Evolutionary conservation across 1,140 invertebrate species (phyloP), one percentile per base, ranked within the genome.

Genomic region (Saccostrea glomerata): DNA sequence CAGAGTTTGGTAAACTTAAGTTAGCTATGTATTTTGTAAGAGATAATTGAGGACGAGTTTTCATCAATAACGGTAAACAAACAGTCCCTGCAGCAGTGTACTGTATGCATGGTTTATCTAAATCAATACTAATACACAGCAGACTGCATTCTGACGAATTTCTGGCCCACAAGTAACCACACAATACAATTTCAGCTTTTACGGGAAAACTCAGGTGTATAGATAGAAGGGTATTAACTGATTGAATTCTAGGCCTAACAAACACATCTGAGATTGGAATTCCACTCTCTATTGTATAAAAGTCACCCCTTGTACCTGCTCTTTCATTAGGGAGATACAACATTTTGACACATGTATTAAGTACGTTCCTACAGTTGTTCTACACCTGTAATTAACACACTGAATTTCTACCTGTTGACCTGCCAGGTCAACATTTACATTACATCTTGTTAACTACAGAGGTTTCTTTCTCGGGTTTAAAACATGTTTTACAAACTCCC

Each of bases 311-410:
- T 36, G 15, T 77, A 11, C 25, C 23, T 77, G 25, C 70, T 77
- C 30, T 77, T 77, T 77, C 70, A 77, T 77, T 15, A 36, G 15
- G 12, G 15, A 77, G 70, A 77, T 23, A 77, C 70, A 77, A 25
- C 23, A 77, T 77, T 77, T 63, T 77, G 25, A 77, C 25, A 77
- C 25, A 15, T 77, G 70, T 77, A 77, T 77, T 30, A 36, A 77
- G 25, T 36, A 77, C 25, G 70, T 25, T 13, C 30, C 23, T 30
- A 77, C 70, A 77, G 70, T 11, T 77, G 70, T 77, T 77, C 25
- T 77, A 77, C 70, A 77, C 70, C 70, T 77, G 70, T 77, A 77
- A 77, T 77, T 77, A 77, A 77, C 70, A 77, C 15, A 15, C 15
- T 30, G 23, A 36, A 77, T 30, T 77, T 77, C 70, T 77, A 77